Conservation (phyloP, 2,113 vertebrate species). For the Thomomys bottae region DNA sequence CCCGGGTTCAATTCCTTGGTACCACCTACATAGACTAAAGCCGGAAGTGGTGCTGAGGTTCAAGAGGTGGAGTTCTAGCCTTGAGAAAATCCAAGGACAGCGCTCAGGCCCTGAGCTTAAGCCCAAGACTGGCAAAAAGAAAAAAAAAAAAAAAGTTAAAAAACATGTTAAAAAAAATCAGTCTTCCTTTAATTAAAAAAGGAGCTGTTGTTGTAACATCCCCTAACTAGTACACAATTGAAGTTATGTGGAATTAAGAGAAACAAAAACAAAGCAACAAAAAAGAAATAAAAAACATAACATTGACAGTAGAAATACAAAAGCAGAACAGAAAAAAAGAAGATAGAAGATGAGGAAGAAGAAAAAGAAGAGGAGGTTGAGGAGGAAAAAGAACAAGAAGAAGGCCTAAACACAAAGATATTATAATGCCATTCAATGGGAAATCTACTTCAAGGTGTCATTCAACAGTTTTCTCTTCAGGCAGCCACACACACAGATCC, state of each 20-base stretch:
- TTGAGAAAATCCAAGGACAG: too few relatives aligned
- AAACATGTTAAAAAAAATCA: too few relatives aligned
- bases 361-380: too few relatives aligned
- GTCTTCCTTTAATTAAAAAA: conserved; percentile 73
- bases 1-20: too few relatives aligned
- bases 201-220: conserved; percentile 48
- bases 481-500: conserved; percentile 47
- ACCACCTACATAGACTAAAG: too few relatives aligned
- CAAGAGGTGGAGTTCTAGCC: too few relatives aligned
- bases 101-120: too few relatives aligned
- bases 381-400: neutral
- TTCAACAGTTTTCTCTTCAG: conserved; percentile 69
- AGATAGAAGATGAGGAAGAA: conserved; percentile 25
- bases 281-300: conserved; percentile 41
- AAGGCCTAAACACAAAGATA: conserved; percentile 67
- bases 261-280: conserved; percentile 37
- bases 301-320: conserved; percentile 42
- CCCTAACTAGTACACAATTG: conserved; percentile 67
- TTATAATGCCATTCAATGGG: conserved; percentile 56
- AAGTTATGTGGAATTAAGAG: conserved; percentile 51
- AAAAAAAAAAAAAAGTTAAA: too few relatives aligned
- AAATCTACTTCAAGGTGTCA: conserved; percentile 19
- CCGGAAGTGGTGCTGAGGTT: too few relatives aligned
- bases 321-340: neutral
- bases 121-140: too few relatives aligned